Evolutionary conservation across 2,888 invertebrate genomes (phyloP).

Genomic region (Scaptomyza caliginosa): DNA sequence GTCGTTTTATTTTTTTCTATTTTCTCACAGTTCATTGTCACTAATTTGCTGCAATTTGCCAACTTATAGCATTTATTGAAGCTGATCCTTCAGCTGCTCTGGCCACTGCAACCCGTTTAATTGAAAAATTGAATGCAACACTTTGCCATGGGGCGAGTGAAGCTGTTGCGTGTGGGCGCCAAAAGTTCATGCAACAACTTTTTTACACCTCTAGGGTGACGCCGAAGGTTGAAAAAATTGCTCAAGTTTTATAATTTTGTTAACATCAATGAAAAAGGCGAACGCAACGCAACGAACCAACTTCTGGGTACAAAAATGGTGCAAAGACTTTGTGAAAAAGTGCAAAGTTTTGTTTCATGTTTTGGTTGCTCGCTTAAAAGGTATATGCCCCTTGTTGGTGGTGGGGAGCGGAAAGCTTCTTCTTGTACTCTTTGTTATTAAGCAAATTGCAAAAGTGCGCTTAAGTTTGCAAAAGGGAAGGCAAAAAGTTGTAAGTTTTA

Average conservation of each 20-base stretch:
- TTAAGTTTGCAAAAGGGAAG: slow-evolving; percentile 51
- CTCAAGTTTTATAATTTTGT: slow-evolving; percentile 76
- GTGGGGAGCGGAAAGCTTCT: too few species aligned
- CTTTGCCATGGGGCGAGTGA: slow-evolving; percentile 4
- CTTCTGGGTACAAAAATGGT: slow-evolving; percentile 29
- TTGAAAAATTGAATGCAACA: slow-evolving; percentile 69
- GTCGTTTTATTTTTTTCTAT: neutral
- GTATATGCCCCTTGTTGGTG: slow-evolving; percentile 20
- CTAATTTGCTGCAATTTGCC: slow-evolving; percentile 54
- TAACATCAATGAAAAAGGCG: slow-evolving; percentile 55
- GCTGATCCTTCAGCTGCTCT: slow-evolving; percentile 6
- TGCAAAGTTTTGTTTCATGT: slow-evolving; percentile 67
- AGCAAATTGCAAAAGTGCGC: slow-evolving; percentile 77
- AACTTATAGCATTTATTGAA: slow-evolving; percentile 39
- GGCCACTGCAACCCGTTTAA: slow-evolving; percentile 40
- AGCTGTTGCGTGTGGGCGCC: neutral
- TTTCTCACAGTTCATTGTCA: slow-evolving; percentile 36
- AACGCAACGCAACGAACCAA: slow-evolving; percentile 4
- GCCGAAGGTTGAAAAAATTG: slow-evolving; percentile 44
- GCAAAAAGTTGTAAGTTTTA: slow-evolving; percentile 5
- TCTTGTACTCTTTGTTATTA: slow-evolving; percentile 57
- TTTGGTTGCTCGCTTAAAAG: slow-evolving; percentile 62
- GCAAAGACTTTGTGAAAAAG: slow-evolving; percentile 56
- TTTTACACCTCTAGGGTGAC: slow-evolving; percentile 65
- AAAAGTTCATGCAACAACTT: slow-evolving; percentile 66